phyloP scores from a whole-genome alignment of 30 jellyfish, hydroid and myxozoan genomes.

The Aurelia coerulea region DNA sequence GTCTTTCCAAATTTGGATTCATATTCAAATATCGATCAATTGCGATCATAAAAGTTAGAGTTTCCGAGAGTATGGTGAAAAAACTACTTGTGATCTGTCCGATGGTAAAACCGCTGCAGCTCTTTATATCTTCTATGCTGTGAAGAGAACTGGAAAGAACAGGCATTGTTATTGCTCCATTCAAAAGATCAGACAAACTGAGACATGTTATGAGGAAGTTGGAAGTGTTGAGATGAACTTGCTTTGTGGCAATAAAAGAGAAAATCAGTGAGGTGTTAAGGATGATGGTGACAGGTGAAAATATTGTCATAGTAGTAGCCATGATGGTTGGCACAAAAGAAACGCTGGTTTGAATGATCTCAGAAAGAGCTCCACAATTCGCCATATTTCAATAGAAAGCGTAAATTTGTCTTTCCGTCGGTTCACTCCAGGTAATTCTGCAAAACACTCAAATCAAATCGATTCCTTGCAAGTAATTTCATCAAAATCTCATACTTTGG shows the following conservation, averaged over 20 bases:
- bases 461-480: too few relatives aligned
- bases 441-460: too few relatives aligned
- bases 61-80: too few relatives aligned
- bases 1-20: constrained; percentile 1
- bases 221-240: background rate
- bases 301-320: background rate
- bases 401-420: too few relatives aligned
- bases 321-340: too few relatives aligned
- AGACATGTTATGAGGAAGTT: background rate
- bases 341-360: too few relatives aligned
- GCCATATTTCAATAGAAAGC: too few relatives aligned
- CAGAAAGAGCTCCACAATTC: too few relatives aligned
- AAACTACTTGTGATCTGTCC: background rate
- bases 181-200: background rate
- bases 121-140: background rate
- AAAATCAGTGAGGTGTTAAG: background rate
- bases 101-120: background rate
- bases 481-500: too few relatives aligned
- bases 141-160: background rate
- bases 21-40: constrained; percentile 11
- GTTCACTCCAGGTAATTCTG: too few relatives aligned
- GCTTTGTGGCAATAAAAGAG: constrained; percentile 25
- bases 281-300: background rate
- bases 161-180: constrained; percentile 1
- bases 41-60: background rate